Evolutionary conservation across 1,140 invertebrate species (phyloP), one percentile per base, ranked within the genome.

Genomic region (Saccostrea cuccullata): DNA sequence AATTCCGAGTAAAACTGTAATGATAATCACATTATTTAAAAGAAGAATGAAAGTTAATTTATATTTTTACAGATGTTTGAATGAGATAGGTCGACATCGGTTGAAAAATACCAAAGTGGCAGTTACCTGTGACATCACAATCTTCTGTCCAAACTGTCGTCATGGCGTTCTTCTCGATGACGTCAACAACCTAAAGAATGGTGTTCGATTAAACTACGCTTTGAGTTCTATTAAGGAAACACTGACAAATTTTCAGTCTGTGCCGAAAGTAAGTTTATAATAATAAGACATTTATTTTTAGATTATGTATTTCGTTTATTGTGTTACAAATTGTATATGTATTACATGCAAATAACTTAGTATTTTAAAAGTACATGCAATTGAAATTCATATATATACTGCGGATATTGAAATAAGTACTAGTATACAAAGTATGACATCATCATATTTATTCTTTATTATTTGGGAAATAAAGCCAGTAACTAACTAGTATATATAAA

Each of bases 141-240:
- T 90, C 23, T 56, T 83, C 47, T 90, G 89, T 83, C 89, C 89
- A 3, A 90, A 90, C 55, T 90, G 89, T 86, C 85, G 89, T 23
- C 84, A 73, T 64, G 82, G 60, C n/a, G 82, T 89, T 11, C 67
- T 86, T 1, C 70, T 85, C 30, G 60, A 64, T n/a, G 88, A 88
- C 23, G 67, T 90, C 36, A 82, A 86, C 40, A 83, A 70, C 2
- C 86, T 87, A 36, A 86, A 87, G n/a, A 88, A 88, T 47, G 89
- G 87, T 55, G 87, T 90, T 40, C 84, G 70, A 15, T 70, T 88
- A 23, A 90, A 90, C 84, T 90, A 86, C 77, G 86, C 83, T 23
- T 55, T 90, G 36, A 77, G 56, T 30, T 90, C 89, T 2, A 70
- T 90, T 23, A 87, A 87, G 17, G 89, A 90, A 26, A 60, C 67